Conservation (phyloP, 2,888 invertebrate genomes). For the Drosophila tanythrix region DNA sequence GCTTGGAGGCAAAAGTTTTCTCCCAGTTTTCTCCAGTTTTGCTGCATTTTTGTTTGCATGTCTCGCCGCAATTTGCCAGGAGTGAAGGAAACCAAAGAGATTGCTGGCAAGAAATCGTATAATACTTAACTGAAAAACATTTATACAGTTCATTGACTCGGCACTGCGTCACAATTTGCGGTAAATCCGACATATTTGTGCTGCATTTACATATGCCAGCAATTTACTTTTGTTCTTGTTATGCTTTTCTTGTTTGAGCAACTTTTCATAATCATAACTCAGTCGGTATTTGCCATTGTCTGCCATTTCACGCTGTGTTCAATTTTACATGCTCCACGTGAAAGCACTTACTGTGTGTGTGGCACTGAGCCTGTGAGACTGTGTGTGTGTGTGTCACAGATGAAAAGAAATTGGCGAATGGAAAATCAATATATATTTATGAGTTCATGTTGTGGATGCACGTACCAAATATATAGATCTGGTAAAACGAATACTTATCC, state of each 20-base stretch:
- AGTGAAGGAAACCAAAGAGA: slow-evolving; percentile 7
- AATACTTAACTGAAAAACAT: slow-evolving; percentile 59
- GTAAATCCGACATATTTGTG: slow-evolving; percentile 63
- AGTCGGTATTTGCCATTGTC: slow-evolving; percentile 57
- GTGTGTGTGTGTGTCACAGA: slow-evolving; percentile 25
- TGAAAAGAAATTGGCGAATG: slow-evolving; percentile 70
- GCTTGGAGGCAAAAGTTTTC: slow-evolving; percentile 10
- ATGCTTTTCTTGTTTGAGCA: slow-evolving; percentile 37
- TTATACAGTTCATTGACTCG: slow-evolving; percentile 67
- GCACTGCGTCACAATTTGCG: slow-evolving; percentile 60
- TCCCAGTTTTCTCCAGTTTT: slow-evolving; percentile 33
- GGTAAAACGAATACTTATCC: slow-evolving; percentile 46
- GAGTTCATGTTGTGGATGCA: slow-evolving; percentile 72
- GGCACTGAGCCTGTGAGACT: background rate
- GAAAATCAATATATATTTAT: slow-evolving; percentile 80
- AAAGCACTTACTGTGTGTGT: slow-evolving; percentile 51
- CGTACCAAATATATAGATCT: slow-evolving; percentile 63
- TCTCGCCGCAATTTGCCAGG: slow-evolving; percentile 59
- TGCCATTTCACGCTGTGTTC: slow-evolving; percentile 59
- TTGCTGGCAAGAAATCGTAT: slow-evolving; percentile 33
- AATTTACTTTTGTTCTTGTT: slow-evolving; percentile 18
- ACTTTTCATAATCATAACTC: slow-evolving; percentile 78
- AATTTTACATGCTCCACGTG: slow-evolving; percentile 60
- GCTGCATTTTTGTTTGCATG: slow-evolving; percentile 59
- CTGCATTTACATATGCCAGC: slow-evolving; percentile 52